Conservation (phyloP, 2,888 invertebrate genomes). For the Petrolisthes cinctipes region DNA sequence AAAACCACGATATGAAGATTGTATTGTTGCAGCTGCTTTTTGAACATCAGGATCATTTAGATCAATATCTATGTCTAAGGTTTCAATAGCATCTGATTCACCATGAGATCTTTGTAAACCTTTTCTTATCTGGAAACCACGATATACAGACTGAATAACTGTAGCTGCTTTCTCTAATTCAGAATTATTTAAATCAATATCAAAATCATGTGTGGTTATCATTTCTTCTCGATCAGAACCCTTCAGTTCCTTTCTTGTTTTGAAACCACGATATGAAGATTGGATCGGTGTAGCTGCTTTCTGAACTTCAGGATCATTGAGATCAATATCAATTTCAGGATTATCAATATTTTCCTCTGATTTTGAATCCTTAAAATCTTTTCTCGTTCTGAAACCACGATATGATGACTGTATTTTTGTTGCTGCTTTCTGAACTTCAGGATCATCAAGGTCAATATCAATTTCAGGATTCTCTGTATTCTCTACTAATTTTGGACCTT, state of each 20-base stretch:
- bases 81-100: background rate
- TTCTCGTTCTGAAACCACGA: too few relatives aligned
- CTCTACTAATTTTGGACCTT: background rate
- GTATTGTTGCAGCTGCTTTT: slow-evolving; percentile 23
- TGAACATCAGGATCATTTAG: slow-evolving; percentile 37
- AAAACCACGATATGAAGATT: slow-evolving; percentile 20
- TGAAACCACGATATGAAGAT: slow-evolving; percentile 13
- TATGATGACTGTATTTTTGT: background rate
- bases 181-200: slow-evolving; percentile 21
- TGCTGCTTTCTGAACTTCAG: slow-evolving; percentile 12
- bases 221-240: background rate
- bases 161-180: slow-evolving; percentile 11
- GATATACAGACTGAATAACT: slow-evolving; percentile 14
- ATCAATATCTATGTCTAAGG: slow-evolving; percentile 14
- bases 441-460: background rate
- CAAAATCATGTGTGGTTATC: background rate
- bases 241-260: slow-evolving; percentile 23
- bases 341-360: too few relatives aligned
- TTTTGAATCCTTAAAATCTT: too few relatives aligned
- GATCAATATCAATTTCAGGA: too few relatives aligned
- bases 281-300: background rate
- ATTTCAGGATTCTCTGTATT: background rate
- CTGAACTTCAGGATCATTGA: background rate
- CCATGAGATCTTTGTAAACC: background rate
- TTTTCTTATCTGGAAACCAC: slow-evolving; percentile 23